These are phyloP conservation scores for Zaprionus davidi DNA, from an alignment of 1,140 invertebrate species.

Conservation along the genomic window DNA sequence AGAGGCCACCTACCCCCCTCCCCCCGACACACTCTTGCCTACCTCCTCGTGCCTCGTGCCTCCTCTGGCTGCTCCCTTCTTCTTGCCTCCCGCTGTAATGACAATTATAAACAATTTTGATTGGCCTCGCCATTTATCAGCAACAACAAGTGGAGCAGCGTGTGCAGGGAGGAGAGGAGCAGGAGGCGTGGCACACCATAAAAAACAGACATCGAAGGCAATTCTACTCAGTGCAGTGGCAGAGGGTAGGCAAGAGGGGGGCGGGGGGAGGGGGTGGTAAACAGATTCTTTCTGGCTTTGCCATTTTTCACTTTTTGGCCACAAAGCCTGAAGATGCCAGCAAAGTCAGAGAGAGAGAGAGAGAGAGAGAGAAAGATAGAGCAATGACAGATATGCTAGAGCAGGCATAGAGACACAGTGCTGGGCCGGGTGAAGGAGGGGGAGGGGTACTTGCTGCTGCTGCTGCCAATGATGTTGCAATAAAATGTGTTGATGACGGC, in stretches of 20 bases:
- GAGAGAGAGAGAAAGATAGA: neutral
- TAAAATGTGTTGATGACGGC: slow-evolving; percentile 71
- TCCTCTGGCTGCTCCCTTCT: neutral
- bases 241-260: neutral
- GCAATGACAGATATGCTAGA: slow-evolving; percentile 49
- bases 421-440: neutral
- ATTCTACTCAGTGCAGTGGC: slow-evolving; percentile 8
- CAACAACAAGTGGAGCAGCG: slow-evolving; percentile 37
- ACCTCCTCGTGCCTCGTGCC: neutral
- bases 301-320: slow-evolving; percentile 55
- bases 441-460: neutral
- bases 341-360: neutral
- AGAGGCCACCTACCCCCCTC: neutral
- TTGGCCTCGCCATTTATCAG: slow-evolving; percentile 66
- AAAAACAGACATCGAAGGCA: slow-evolving; percentile 64
- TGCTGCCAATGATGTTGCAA: slow-evolving; percentile 73
- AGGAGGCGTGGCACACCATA: slow-evolving; percentile 45
- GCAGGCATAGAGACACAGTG: neutral
- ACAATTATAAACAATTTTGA: slow-evolving; percentile 80
- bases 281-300: slow-evolving; percentile 30
- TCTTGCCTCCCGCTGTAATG: slow-evolving; percentile 36
- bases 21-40: neutral
- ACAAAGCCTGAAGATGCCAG: slow-evolving; percentile 44
- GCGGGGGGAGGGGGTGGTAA: neutral
- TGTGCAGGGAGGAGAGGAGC: neutral